Evolutionary conservation across 2,113 vertebrate species (phyloP).

Genomic region (Tupaia chinensis): DNA sequence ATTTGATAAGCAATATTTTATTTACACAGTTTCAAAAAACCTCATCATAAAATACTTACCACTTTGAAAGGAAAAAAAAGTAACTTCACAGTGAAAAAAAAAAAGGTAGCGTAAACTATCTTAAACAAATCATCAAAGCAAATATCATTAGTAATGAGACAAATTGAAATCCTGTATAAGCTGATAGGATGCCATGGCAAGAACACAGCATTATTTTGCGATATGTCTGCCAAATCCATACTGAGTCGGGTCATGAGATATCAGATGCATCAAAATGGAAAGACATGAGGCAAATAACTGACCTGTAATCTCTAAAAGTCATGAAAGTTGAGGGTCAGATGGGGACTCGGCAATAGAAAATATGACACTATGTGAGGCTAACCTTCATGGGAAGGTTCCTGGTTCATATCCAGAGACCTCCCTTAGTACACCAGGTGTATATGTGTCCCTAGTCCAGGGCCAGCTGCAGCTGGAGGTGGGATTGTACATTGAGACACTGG

Average conservation of each 20-base stretch:
- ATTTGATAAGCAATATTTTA: not conserved
- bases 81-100: not conserved
- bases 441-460: too few relatives aligned
- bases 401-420: too few relatives aligned
- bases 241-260: not conserved
- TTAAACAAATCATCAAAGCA: not conserved
- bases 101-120: not conserved
- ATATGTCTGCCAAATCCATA: not conserved
- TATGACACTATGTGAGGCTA: too few relatives aligned
- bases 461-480: too few relatives aligned
- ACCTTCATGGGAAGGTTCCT: too few relatives aligned
- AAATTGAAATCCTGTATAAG: not conserved
- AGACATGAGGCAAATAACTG: not conserved
- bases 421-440: too few relatives aligned
- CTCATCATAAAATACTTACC: not conserved
- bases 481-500: too few relatives aligned
- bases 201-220: not conserved
- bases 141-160: not conserved
- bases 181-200: not conserved
- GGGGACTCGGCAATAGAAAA: too few relatives aligned
- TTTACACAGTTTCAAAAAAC: not conserved
- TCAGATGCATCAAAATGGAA: not conserved
- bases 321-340: not conserved
- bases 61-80: constrained; percentile 18
- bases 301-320: not conserved